phyloP scores from a whole-genome alignment of 1,140 invertebrate genomes.

The Lepeophtheirus salmonis region DNA sequence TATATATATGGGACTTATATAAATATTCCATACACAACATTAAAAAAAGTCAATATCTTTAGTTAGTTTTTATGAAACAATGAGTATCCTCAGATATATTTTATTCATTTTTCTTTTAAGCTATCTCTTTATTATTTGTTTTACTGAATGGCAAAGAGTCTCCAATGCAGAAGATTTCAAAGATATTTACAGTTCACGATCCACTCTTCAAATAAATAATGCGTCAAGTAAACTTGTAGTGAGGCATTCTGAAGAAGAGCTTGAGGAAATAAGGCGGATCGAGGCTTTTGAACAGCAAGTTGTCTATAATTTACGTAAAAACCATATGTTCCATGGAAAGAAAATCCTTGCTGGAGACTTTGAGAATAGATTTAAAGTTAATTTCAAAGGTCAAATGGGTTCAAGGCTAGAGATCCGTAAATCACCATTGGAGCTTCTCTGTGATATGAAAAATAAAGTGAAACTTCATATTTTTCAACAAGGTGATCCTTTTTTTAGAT shows the following conservation, averaged over 20 bases:
- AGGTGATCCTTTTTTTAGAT: conserved; percentile 7
- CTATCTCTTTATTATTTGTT: conserved; percentile 8
- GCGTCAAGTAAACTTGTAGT: neutral
- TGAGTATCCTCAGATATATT: neutral
- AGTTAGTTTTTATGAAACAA: neutral
- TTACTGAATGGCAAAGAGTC: neutral
- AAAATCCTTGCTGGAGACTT: neutral
- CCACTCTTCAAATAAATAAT: neutral
- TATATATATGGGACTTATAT: too few relatives aligned
- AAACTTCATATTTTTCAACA: conserved; percentile 1
- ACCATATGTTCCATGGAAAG: conserved; percentile 6
- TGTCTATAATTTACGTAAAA: neutral
- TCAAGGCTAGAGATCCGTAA: neutral
- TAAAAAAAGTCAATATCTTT: neutral
- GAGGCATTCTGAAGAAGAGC: neutral
- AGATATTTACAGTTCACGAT: neutral
- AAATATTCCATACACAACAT: too few relatives aligned
- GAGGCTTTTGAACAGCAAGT: conserved; percentile 13
- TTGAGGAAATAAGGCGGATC: neutral
- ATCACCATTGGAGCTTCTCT: neutral
- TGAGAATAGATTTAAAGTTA: conserved; percentile 5
- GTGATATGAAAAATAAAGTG: conserved; percentile 5
- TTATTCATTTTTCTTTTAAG: neutral
- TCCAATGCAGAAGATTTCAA: neutral
- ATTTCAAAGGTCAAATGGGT: neutral